Evolutionary conservation across 2,113 vertebrate genomes (phyloP), one percentile per base, ranked within the genome.

Genomic region (Manacus vitellinus): DNA sequence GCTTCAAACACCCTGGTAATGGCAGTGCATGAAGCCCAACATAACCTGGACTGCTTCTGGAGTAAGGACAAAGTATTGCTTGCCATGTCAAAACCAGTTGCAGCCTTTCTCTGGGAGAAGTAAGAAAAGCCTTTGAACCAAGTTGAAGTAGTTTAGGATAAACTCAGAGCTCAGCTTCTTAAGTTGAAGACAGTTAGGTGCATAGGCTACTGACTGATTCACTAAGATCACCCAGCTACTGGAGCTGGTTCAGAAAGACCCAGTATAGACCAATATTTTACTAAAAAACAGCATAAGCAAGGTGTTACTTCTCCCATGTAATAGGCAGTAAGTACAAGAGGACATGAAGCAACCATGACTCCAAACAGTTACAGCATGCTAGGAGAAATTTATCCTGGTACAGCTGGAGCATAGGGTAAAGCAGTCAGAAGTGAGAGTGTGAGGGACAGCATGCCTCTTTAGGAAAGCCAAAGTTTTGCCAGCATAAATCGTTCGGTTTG

Each of bases 381-480:
- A 24, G 22, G 4, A 75, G 25, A 12, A 70, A 18, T 10, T 62
- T 21, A 62, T 24, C 28, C 41, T 28, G 25, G 30, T 37, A 71
- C 30, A 86, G 54, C 17, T 39, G 59, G 41, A 61, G 14, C 17
- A 21, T 7, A 49, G 24, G 7, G 37, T 44, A 10, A 72, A 80
- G 35, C 12, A 66, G 28, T 9, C 22, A 77, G 9, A 35, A 72
- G 4, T 7, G 6, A 85, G 11, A 11, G 14, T 13, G 72, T 55
- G 46, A 81, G 28, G 33, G 13, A 74, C 2, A 61, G 10, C 0
- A 0, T 14, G 8, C 13, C 1, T 74, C 37, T 84, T 24, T 31
- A 46, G 15, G 35, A 49, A 80, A 55, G 11, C 0, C 28, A 81
- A 71, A 79, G 22, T 10, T 84, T 71, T 74, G 12, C 24, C 43